A percentile compares a stretch with the other conserved stretches of the same genome.
Conservation (phyloP, 23 tunicate species). For the Halocynthia roretzi region DNA sequence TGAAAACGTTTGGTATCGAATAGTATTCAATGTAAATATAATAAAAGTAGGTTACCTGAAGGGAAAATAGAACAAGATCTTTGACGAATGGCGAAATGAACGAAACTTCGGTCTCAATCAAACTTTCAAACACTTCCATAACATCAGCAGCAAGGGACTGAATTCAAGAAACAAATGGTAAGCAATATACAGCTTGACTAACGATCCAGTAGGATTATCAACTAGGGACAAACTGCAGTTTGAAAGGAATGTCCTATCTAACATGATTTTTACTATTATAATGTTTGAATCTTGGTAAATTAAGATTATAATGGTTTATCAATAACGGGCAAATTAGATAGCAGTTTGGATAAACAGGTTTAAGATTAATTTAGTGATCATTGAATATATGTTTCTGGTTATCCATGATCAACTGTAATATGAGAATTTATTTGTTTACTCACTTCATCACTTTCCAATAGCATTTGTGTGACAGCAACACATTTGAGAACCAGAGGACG, state of each 20-base stretch:
- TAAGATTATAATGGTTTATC: too few relatives aligned
- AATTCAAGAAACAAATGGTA: neutral
- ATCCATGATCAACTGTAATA: too few relatives aligned
- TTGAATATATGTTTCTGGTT: too few relatives aligned
- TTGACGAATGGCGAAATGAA: conserved; percentile 85
- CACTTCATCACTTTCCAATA: conserved; percentile 48
- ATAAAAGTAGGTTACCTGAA: conserved; percentile 30
- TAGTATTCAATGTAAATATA: neutral
- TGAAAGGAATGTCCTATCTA: too few relatives aligned
- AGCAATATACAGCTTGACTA: neutral
- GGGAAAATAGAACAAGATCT: conserved; percentile 74
- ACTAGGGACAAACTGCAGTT: neutral
- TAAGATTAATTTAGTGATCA: too few relatives aligned
- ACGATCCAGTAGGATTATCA: neutral
- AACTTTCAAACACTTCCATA: conserved; percentile 70
- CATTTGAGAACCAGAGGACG: conserved; percentile 73
- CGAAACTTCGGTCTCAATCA: conserved; percentile 84
- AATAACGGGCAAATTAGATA: too few relatives aligned
- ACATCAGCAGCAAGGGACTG: conserved; percentile 70
- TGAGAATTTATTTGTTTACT: neutral
- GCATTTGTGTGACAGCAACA: conserved; percentile 42
- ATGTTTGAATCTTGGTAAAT: too few relatives aligned
- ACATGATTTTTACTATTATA: too few relatives aligned
- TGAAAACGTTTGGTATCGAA: neutral
- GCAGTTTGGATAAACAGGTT: too few relatives aligned